These are phyloP conservation scores for Thysanoteuthis rhombus DNA, from an alignment of 2,888 invertebrate species.

Conservation along the genomic window DNA sequence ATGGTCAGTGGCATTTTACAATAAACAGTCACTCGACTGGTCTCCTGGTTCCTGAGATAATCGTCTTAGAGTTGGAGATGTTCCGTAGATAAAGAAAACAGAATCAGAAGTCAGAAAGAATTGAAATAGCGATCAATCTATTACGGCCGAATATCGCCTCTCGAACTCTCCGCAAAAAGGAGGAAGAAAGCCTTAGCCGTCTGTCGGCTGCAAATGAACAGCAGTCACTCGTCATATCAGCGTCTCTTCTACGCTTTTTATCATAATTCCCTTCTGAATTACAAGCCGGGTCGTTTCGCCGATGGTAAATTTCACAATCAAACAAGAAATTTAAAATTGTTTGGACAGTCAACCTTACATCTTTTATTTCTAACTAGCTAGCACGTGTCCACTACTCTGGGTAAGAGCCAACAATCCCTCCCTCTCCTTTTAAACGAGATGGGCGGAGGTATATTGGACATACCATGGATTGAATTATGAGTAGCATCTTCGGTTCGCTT, in stretches of 20 bases:
- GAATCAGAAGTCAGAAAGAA: neutral
- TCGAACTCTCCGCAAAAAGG: neutral
- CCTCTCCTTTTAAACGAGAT: neutral
- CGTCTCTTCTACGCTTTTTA: neutral
- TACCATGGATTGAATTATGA: too few species aligned
- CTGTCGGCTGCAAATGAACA: neutral
- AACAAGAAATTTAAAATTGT: neutral
- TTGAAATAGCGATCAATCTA: neutral
- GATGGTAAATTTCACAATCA: neutral
- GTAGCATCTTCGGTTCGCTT: neutral
- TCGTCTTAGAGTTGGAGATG: neutral
- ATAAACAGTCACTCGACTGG: neutral
- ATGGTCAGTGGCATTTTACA: neutral
- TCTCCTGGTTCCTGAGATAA: neutral
- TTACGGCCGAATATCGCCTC: neutral
- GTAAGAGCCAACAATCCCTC: neutral
- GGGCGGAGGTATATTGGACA: neutral
- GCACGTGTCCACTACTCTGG: neutral
- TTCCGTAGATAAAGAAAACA: neutral
- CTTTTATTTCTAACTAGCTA: neutral
- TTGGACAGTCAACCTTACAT: neutral
- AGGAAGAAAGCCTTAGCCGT: neutral
- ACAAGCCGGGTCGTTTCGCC: neutral
- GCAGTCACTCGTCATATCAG: too few species aligned
- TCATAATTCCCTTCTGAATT: neutral